Evolutionary conservation across 2,797 vertebrate genomes (phyloP).

Genomic region (Adelosebastes latens): DNA sequence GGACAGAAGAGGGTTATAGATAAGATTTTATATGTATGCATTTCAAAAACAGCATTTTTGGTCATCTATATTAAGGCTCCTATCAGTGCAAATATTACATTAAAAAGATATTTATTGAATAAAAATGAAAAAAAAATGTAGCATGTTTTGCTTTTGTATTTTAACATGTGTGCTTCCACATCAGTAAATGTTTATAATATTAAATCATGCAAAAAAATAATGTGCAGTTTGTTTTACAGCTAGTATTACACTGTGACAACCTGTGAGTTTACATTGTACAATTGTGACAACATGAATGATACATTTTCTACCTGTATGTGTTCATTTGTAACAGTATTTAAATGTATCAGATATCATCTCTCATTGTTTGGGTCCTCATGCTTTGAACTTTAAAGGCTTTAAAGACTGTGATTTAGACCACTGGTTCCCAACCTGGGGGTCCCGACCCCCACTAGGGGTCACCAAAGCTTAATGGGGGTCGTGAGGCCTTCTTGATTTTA

Average conservation of each 20-base stretch:
- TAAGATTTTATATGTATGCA: neutral
- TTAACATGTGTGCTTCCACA: neutral
- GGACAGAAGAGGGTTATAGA: conserved; percentile 76
- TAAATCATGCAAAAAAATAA: conserved; percentile 10
- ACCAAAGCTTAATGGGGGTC: too few species aligned
- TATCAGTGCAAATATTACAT: conserved; percentile 16
- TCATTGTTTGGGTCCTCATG: neutral
- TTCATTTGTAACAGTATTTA: neutral
- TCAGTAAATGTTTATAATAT: conserved; percentile 5
- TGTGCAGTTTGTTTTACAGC: conserved; percentile 26
- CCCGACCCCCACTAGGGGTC: too few species aligned
- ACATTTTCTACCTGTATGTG: conserved; percentile 6
- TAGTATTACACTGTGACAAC: neutral
- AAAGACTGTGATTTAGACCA: neutral
- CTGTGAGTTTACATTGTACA: conserved; percentile 9
- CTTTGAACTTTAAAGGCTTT: neutral
- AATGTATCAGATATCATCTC: neutral
- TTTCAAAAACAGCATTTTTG: neutral
- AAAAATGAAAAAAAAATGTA: neutral
- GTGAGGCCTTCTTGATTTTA: too few species aligned
- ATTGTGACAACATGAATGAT: conserved; percentile 3
- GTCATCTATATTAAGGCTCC: neutral
- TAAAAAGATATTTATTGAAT: conserved; percentile 1
- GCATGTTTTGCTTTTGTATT: conserved; percentile 3
- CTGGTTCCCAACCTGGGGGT: too few species aligned